Conservation (phyloP, 2,113 vertebrate species). For the Lamprotornis superbus region DNA sequence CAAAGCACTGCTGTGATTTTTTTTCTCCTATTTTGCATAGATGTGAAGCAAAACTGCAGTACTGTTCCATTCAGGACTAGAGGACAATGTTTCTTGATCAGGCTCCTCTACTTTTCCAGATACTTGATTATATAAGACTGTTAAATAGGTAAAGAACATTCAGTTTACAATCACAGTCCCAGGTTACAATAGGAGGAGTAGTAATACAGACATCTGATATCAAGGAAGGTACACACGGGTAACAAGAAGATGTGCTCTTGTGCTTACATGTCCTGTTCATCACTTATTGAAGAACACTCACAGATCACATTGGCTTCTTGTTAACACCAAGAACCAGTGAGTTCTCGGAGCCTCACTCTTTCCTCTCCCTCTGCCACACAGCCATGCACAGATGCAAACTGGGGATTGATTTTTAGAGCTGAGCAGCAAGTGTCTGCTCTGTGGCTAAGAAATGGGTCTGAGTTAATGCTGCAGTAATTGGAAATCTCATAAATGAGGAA, state of each 20-base stretch:
- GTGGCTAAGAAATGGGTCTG: not conserved
- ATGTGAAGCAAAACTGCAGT: not conserved
- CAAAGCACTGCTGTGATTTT: not conserved
- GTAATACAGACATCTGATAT: slow-evolving; percentile 36
- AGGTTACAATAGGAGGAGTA: slow-evolving; percentile 32
- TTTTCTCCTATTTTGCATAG: not conserved
- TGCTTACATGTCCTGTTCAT: slow-evolving; percentile 49
- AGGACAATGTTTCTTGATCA: not conserved
- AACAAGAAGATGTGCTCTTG: slow-evolving; percentile 47
- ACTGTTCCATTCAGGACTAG: not conserved
- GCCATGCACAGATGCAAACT: not conserved
- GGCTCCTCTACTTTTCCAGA: not conserved
- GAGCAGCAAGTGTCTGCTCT: not conserved
- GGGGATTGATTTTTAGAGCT: not conserved
- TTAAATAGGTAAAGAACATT: slow-evolving; percentile 40
- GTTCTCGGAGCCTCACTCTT: not conserved
- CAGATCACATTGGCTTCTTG: not conserved
- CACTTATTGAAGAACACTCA: slow-evolving; percentile 61
- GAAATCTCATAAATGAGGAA: not conserved
- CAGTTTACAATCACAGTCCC: slow-evolving; percentile 38
- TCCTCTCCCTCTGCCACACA: not conserved
- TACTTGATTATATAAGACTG: slow-evolving; percentile 18
- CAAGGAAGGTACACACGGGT: not conserved
- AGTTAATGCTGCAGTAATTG: not conserved
- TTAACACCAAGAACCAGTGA: slow-evolving; percentile 9